Percentiles rank a stretch among this genome's conserved stretches.
Conservation (phyloP, 2,888 invertebrate genomes). For the Hermaeophaga mercurialis region DNA sequence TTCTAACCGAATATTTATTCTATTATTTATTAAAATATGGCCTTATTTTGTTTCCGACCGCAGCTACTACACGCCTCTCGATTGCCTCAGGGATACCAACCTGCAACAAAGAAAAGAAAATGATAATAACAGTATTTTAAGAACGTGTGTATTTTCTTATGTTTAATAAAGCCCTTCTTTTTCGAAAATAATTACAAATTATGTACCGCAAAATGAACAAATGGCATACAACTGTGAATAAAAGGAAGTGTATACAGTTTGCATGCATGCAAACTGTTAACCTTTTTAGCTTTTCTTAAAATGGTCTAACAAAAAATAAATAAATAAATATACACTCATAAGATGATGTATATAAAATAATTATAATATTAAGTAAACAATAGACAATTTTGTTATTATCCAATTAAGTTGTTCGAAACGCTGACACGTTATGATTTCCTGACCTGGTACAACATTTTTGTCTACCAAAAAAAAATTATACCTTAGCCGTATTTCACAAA, state of each 20-base stretch:
- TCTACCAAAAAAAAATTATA: too few species aligned
- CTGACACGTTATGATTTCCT: conserved; percentile 15
- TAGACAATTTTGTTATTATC: conserved; percentile 12
- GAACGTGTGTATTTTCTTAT: conserved; percentile 7
- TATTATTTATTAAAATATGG: not conserved
- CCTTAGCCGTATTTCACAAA: too few species aligned
- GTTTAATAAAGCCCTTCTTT: conserved; percentile 16
- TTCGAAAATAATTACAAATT: conserved; percentile 8
- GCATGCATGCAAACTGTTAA: not conserved
- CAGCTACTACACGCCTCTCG: not conserved
- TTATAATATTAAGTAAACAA: conserved; percentile 3
- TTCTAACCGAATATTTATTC: too few species aligned
- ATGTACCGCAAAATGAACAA: conserved; percentile 7
- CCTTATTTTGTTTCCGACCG: conserved; percentile 1
- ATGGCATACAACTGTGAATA: conserved; percentile 1
- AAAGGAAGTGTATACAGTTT: conserved; percentile 1
- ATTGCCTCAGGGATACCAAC: conserved; percentile 13
- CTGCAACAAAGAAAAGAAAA: conserved; percentile 18
- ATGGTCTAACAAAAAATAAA: too few species aligned
- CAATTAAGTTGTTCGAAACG: conserved; percentile 18
- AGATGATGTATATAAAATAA: too few species aligned
- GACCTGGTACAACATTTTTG: conserved; percentile 17
- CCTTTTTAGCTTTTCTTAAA: too few species aligned
- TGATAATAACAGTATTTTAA: conserved; percentile 16
- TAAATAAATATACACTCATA: too few species aligned